Evolutionary conservation across 2,888 invertebrate species (phyloP).

Genomic region (Acheta domesticus): DNA sequence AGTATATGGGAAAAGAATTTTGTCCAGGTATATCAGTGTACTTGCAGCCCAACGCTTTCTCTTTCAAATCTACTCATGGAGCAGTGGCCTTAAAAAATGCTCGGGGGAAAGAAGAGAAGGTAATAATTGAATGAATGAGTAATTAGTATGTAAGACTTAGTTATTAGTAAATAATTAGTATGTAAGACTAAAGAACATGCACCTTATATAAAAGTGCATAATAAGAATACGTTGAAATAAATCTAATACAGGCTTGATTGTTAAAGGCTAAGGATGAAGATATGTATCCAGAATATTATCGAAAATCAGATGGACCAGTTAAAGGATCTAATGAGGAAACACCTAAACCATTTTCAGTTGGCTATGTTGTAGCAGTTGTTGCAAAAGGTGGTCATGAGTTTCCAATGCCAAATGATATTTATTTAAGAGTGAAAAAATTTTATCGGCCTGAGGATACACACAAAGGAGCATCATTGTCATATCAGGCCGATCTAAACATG

Average conservation of each 20-base stretch:
- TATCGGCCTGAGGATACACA: constrained; percentile 74
- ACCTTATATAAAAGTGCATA: too few relatives aligned
- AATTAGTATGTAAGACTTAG: too few relatives aligned
- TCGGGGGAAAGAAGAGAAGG: constrained; percentile 37
- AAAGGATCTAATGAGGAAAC: constrained; percentile 71
- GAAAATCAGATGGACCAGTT: constrained; percentile 64
- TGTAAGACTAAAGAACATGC: too few relatives aligned
- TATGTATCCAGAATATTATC: constrained; percentile 75
- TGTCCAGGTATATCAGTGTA: constrained; percentile 67
- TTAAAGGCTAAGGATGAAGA: constrained; percentile 59
- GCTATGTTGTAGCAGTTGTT: constrained; percentile 62
- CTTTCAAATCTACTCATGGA: constrained; percentile 49
- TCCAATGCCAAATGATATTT: constrained; percentile 58
- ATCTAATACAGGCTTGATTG: background rate
- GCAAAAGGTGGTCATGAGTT: constrained; percentile 54
- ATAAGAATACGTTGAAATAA: too few relatives aligned
- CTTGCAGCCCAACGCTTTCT: constrained; percentile 61
- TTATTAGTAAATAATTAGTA: too few relatives aligned
- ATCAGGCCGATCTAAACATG: constrained; percentile 66
- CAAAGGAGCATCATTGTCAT: constrained; percentile 53
- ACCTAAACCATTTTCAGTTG: constrained; percentile 73
- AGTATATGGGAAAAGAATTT: constrained; percentile 60
- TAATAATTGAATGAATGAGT: constrained; percentile 1
- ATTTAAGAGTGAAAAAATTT: constrained; percentile 64
- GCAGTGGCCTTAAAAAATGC: background rate